Evolutionary conservation across 1,140 invertebrate species (phyloP), one percentile per base, ranked within the genome.

Genomic region (Heliconius hewitsoni): DNA sequence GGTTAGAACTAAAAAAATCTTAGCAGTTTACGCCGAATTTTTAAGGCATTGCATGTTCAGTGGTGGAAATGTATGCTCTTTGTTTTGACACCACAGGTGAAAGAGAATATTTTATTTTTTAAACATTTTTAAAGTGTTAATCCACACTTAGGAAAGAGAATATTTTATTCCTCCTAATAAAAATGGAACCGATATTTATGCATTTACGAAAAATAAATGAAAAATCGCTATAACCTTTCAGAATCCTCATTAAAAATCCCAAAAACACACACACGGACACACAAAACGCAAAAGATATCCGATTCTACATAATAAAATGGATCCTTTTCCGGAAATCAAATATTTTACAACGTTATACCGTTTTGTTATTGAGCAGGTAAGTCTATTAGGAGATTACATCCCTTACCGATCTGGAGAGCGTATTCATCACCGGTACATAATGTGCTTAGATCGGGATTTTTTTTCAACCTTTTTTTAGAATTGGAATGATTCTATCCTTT

Each of bases 311-410:
- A 66, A 79, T 74, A 79, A 71, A 81, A 77, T 71, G 57, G 37
- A 81, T 81, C 57, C 60, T 57, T 81, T 74, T 77, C 39, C 55
- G 55, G 34, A 73, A 57, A 81, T 77, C 75, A 80, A 76, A 80
- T 39, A 46, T 60, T 30, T 5, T 80, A 70, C 73, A 80, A 75
- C 52, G 79, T 73, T 80, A 76, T 57, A 80, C 42, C 55, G 72
- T 81, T 81, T 81, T 74, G 75, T 81, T 81, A 81, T 78, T 81
- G 80, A 77, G 74, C 74, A 81, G 76, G 80, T 81, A 81, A 81
- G 77, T 81, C 80, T 81, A 77, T 81, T 77, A 81, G 72, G 72
- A 77, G 76, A 81, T 81, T 81, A 81, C 80, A 76, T 81, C 76
- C 72, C 72, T 81, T 74, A 46, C 57, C 57, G 73, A 70, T 50